These are phyloP conservation scores for Drosophila punjabiensis DNA, from an alignment of 1,140 invertebrate species.

Conservation along the genomic window DNA sequence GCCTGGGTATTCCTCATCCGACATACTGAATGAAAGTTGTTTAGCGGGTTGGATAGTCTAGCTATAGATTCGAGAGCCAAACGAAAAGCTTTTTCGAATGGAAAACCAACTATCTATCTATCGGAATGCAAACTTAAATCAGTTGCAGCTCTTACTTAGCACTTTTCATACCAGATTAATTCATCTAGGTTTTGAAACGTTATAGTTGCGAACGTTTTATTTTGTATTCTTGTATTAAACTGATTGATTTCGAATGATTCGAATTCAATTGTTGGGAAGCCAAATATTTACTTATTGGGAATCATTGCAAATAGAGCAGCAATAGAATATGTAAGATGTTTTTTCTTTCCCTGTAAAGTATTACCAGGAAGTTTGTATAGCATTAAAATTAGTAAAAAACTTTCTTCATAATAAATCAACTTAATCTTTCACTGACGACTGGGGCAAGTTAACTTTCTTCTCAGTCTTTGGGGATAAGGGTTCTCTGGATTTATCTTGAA, in stretches of 20 bases:
- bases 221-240: too few species aligned
- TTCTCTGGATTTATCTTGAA: conserved; percentile 11
- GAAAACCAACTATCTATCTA: background rate
- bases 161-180: background rate
- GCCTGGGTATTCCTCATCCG: conserved; percentile 20
- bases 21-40: conserved; percentile 37
- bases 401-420: background rate
- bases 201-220: background rate
- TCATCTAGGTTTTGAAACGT: background rate
- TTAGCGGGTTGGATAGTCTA: conserved; percentile 23
- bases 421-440: background rate
- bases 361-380: background rate
- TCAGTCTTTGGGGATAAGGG: background rate
- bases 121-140: conserved; percentile 3
- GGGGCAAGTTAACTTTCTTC: background rate
- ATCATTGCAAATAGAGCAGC: background rate
- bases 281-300: background rate
- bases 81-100: conserved; percentile 8
- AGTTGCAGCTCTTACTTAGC: too few species aligned
- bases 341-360: background rate
- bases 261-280: background rate
- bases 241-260: background rate
- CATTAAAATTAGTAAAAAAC: background rate
- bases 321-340: background rate
- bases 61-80: background rate